These are phyloP conservation scores for Taenaris catops DNA, from an alignment of 2,888 invertebrate species.

Conservation along the genomic window DNA sequence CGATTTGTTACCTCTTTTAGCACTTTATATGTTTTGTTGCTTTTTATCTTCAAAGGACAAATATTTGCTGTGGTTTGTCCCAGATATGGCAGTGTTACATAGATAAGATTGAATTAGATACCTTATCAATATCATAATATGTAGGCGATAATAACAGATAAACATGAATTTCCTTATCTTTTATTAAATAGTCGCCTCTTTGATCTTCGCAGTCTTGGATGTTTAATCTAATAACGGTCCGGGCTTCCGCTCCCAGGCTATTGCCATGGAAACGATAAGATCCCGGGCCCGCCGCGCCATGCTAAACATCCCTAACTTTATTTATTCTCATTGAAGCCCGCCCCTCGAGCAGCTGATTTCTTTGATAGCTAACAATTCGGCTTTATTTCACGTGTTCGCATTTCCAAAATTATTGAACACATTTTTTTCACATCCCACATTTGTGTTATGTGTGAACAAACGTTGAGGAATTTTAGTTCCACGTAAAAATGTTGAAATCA, in stretches of 20 bases:
- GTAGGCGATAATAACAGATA: slow-evolving; percentile 12
- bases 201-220: slow-evolving; percentile 24
- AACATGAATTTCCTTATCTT: slow-evolving; percentile 24
- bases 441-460: too few species aligned
- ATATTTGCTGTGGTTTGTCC: slow-evolving; percentile 23
- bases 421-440: slow-evolving; percentile 5
- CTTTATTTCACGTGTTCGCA: slow-evolving; percentile 16
- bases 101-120: slow-evolving; percentile 28
- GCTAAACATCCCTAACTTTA: slow-evolving; percentile 47
- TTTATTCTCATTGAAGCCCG: slow-evolving; percentile 38
- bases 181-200: slow-evolving; percentile 27
- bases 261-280: slow-evolving; percentile 45
- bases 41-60: slow-evolving; percentile 17
- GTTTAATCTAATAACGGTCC: slow-evolving; percentile 30
- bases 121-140: slow-evolving; percentile 24
- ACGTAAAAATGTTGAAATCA: too few species aligned
- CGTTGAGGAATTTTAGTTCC: too few species aligned
- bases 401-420: slow-evolving; percentile 15
- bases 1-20: slow-evolving; percentile 8
- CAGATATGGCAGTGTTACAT: slow-evolving; percentile 19
- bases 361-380: slow-evolving; percentile 38
- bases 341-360: slow-evolving; percentile 62
- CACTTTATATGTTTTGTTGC: slow-evolving; percentile 10
- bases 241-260: slow-evolving; percentile 42
- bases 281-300: slow-evolving; percentile 34